A percentile compares a stretch with the other conserved stretches of the same genome.
Evolutionary conservation across 2,888 invertebrate species (phyloP).

Genomic region (Anoplius nigerrimus): DNA sequence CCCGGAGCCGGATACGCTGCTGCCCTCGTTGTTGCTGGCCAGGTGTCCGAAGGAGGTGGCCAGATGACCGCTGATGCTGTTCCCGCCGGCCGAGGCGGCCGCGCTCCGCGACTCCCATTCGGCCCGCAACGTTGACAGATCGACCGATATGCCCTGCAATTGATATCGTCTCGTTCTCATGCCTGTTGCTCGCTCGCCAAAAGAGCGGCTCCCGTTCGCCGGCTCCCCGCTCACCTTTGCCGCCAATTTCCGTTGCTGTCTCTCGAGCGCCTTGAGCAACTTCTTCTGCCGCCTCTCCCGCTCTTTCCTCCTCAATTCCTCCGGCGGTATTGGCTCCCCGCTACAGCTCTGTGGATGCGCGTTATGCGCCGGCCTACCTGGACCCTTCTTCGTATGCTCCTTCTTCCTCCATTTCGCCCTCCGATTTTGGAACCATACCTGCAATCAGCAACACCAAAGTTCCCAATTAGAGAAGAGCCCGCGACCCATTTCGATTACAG

Average conservation of each 20-base stretch:
- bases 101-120: conserved; percentile 85
- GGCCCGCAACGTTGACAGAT: conserved; percentile 88
- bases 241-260: conserved; percentile 93
- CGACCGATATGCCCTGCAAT: conserved; percentile 86
- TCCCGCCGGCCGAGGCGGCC: conserved; percentile 78
- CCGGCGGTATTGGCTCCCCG: conserved; percentile 97
- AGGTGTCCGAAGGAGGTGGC: conserved; percentile 65
- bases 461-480: neutral
- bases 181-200: too few relatives aligned
- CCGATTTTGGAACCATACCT: conserved; percentile 99
- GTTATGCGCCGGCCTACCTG: conserved; percentile 98
- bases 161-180: too few relatives aligned
- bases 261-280: conserved; percentile 91
- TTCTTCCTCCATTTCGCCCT: conserved; percentile 99
- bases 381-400: conserved; percentile 99
- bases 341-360: conserved; percentile 98
- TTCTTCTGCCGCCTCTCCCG: conserved; percentile 93
- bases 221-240: conserved; percentile 79
- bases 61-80: conserved; percentile 60
- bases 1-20: conserved; percentile 72
- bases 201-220: too few relatives aligned
- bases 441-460: conserved; percentile 63
- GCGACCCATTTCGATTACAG: too few relatives aligned
- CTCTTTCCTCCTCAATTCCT: conserved; percentile 89
- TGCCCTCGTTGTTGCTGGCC: conserved; percentile 70